Evolutionary conservation across 2,113 vertebrate species (phyloP), one percentile per base, ranked within the genome.

Genomic region (Leptocoma aspasia): DNA sequence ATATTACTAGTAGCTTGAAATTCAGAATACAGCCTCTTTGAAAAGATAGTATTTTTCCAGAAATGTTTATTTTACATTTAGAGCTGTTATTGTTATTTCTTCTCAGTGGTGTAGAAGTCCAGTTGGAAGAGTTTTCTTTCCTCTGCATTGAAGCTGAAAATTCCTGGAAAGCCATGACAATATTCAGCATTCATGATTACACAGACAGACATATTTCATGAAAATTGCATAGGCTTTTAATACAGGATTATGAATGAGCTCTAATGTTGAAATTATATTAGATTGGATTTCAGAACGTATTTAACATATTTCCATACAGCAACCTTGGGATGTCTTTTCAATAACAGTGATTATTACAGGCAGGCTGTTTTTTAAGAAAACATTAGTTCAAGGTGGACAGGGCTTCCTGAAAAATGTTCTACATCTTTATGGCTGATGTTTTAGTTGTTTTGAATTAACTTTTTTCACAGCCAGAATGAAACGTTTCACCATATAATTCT

Each of bases 171-270:
- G 95, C 82, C 71, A 89, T 97, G 97, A 97, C 96, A 98, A 98
- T 97, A 97, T 97, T 97, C 96, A 94, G 94, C 97, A 98, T 98
- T 98, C 97, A 98, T 66, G 94, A 98, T 97, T 97, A 97, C 90
- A 95, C 90, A 95, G 90, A 84, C 88, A 63, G 97, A 97, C 96
- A 97, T 97, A 97, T 97, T 98, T 98, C 97, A 98, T 94, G 94
- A 97, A 98, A 98, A 97, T 95, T 97, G 95, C 94, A 97, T 70
- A 89, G 97, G 91, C 84, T 97, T 97, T 96, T 97, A 98, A 96
- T 95, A 92, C 89, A 95, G 94, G 91, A 97, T 96, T 97, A 96
- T 98, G 97, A 98, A 98, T 97, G 96, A 97, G 96, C 92, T 97
- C 90, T 96, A 98, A 98, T 97, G 96, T 95, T 97, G 86, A 96